A percentile compares a stretch with the other conserved stretches of the same genome.
phyloP scores from a whole-genome alignment of 2,113 vertebrate genomes.

The Boleophthalmus pectinirostris region DNA sequence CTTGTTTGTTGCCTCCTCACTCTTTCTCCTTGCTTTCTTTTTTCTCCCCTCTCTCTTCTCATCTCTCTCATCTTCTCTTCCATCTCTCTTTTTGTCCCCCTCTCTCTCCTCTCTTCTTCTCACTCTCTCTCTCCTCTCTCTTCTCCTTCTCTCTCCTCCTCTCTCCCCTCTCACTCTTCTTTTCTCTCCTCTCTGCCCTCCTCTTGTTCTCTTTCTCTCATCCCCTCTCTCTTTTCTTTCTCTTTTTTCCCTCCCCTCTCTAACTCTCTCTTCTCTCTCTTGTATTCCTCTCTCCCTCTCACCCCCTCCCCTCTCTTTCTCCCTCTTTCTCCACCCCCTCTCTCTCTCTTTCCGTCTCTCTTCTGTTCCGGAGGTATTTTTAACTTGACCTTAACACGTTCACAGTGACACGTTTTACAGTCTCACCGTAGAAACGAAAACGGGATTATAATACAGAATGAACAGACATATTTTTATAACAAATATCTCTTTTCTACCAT shows the following conservation, averaged over 20 bases:
- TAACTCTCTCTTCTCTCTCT: neutral
- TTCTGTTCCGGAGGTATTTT: neutral
- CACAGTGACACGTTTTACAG: neutral
- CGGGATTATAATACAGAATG: neutral
- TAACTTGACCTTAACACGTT: conserved; percentile 4
- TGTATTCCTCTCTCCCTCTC: too few species aligned
- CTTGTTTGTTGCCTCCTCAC: too few species aligned
- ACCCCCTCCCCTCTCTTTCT: neutral
- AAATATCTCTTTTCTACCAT: neutral
- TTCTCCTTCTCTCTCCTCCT: too few species aligned
- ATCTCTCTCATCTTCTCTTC: too few species aligned
- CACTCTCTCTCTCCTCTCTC: too few species aligned
- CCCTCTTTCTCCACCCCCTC: neutral
- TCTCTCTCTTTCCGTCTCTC: neutral
- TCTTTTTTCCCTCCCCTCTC: neutral
- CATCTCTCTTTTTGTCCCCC: neutral
- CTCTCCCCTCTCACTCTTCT: too few species aligned
- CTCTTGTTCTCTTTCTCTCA: neutral
- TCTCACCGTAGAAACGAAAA: neutral
- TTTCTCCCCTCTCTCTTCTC: neutral
- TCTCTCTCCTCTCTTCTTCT: neutral
- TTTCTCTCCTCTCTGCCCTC: too few species aligned
- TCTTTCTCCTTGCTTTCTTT: neutral
- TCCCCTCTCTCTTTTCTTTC: neutral
- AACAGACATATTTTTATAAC: neutral